Evolutionary conservation across 2,888 invertebrate genomes (phyloP).

Genomic region (Vesta saturnalis): DNA sequence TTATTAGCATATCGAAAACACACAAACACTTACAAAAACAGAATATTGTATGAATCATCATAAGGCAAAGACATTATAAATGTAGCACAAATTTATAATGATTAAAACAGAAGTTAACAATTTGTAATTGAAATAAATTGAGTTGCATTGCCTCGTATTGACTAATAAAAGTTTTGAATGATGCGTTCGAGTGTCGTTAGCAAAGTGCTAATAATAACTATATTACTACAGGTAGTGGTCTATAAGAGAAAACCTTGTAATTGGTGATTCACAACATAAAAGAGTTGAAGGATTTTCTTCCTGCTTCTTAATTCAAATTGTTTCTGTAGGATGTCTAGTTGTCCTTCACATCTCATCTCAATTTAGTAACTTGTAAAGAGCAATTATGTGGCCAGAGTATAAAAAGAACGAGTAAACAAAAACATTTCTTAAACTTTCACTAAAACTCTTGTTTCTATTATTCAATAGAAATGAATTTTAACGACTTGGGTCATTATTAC

Average conservation of each 20-base stretch:
- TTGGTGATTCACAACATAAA: background rate
- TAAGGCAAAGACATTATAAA: too few species aligned
- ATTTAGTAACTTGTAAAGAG: background rate
- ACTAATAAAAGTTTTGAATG: background rate
- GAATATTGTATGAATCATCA: too few species aligned
- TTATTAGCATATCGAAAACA: background rate
- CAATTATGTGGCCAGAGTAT: background rate
- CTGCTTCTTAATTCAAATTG: constrained; percentile 6
- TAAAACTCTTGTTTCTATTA: too few species aligned
- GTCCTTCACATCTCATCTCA: background rate
- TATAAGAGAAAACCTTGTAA: background rate
- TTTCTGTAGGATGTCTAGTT: background rate
- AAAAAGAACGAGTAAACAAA: background rate
- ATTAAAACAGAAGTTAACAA: too few species aligned
- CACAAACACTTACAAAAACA: too few species aligned
- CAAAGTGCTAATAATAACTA: background rate
- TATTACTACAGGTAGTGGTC: too few species aligned
- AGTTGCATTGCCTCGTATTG: too few species aligned
- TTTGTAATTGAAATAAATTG: too few species aligned
- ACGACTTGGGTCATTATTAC: too few species aligned
- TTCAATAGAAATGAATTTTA: too few species aligned
- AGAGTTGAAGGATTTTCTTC: constrained; percentile 1
- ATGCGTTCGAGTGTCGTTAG: background rate
- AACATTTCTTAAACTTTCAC: too few species aligned
- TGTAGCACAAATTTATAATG: too few species aligned